These are phyloP conservation scores for Dryas iulia DNA, from an alignment of 1,140 invertebrate genomes.

Conservation along the genomic window DNA sequence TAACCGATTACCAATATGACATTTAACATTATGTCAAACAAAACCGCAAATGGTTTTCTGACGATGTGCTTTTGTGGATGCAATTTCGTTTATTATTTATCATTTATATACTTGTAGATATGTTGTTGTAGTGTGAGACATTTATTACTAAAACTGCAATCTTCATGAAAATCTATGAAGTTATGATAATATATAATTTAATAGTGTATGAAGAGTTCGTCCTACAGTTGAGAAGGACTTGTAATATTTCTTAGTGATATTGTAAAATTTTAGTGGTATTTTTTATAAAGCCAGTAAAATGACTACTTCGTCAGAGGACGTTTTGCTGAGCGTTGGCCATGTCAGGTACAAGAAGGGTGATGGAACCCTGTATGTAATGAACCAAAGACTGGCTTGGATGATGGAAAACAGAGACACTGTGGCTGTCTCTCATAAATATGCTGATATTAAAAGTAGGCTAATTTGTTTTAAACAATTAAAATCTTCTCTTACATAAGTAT, in stretches of 20 bases:
- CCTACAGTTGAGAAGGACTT: slow-evolving; percentile 7
- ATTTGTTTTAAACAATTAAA: background rate
- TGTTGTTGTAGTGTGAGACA: slow-evolving; percentile 14
- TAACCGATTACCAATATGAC: slow-evolving; percentile 6
- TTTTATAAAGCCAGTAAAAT: slow-evolving; percentile 65
- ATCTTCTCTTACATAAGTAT: background rate
- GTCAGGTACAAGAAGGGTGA: slow-evolving; percentile 98
- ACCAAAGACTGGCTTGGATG: slow-evolving; percentile 97
- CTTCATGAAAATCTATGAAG: background rate
- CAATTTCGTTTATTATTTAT: slow-evolving; percentile 45
- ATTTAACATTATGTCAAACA: slow-evolving; percentile 49
- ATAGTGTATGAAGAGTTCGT: slow-evolving; percentile 5
- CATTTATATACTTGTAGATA: slow-evolving; percentile 40
- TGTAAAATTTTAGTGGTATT: slow-evolving; percentile 8
- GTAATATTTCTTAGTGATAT: slow-evolving; percentile 1
- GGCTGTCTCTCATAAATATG: slow-evolving; percentile 94
- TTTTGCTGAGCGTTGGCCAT: slow-evolving; percentile 93
- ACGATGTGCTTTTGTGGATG: slow-evolving; percentile 60
- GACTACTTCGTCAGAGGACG: slow-evolving; percentile 94
- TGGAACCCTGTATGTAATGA: slow-evolving; percentile 97
- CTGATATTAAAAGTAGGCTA: slow-evolving; percentile 95
- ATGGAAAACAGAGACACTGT: slow-evolving; percentile 94
- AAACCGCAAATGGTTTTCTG: slow-evolving; percentile 64
- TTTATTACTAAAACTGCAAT: background rate
- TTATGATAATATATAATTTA: slow-evolving; percentile 3